Base-by-base conservation (phyloP, 2,113 vertebrate species). In the Anser brachyrhynchus region DNA sequence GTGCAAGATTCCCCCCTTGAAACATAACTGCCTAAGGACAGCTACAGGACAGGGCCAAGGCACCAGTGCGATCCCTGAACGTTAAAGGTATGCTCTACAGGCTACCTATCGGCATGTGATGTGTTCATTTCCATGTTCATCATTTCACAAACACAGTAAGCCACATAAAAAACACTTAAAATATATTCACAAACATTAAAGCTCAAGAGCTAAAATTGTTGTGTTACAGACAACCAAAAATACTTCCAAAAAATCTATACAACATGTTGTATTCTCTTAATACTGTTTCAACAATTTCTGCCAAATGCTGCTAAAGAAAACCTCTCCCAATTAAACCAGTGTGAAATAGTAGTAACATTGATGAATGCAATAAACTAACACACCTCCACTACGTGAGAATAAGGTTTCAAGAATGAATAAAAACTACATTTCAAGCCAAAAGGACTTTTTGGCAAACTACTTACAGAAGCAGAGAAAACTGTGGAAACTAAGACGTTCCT, bases 261-360 rank as follows among this genome's bases (percentile, higher is more conserved):
- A 59, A 44, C 72, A 79, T 3, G 44, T 79, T 31, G 35, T 31
- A 61, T 90, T 94, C 91, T 90, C 81, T 92, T 89, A 92, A 88
- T 66, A 93, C 13, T 33, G 37, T 83, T 91, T 90, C 91, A 91
- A 87, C 72, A 37, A 80, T 88, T 88, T 86, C 87, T 88, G 64
- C 57, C 85, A 92, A 94, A 92, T 39, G 79, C 76, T 57, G 28
- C 79, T 88, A 21, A 80, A 93, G 90, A 94, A 95, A 96, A 84
- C 22, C 37, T 86, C 67, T 83, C 87, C 77, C 93, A 96, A 86
- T 92, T 94, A 96, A 92, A 94, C 77, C 92, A 89, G 90, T 21
- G 3, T 81, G 92, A 94, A 90, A 78, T 43, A 51, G 75, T 46
- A 92, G 86, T 69, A 93, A 70, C 61, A 84, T 57, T 88, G 80